A percentile compares a stretch with the other conserved stretches of the same genome.
Evolutionary conservation across 2,797 vertebrate genomes (phyloP).

Genomic region (Schizopygopsis malacanthus): DNA sequence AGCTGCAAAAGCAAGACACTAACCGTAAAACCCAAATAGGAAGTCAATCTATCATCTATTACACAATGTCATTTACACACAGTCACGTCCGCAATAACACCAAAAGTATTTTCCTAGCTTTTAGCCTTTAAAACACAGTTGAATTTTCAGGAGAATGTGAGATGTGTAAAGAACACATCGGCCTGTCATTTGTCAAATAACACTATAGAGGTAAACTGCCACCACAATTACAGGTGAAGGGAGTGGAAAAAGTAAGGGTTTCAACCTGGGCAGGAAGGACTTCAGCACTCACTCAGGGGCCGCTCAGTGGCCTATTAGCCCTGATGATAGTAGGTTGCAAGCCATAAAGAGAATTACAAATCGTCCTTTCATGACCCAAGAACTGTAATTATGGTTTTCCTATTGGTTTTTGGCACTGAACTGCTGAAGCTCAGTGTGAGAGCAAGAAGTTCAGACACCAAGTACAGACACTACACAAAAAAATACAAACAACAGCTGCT

Average conservation of each 20-base stretch:
- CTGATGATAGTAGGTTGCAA: conserved; percentile 71
- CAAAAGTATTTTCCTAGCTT: conserved; percentile 32
- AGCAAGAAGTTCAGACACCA: conserved; percentile 67
- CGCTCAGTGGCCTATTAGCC: conserved; percentile 74
- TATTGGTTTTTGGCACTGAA: conserved; percentile 71
- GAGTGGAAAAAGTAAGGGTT: conserved; percentile 73
- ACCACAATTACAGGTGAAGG: conserved; percentile 67
- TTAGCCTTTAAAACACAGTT: conserved; percentile 46
- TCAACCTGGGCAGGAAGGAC: conserved; percentile 73
- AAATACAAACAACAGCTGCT: conserved; percentile 77
- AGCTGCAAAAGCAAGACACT: conserved; percentile 53
- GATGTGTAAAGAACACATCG: conserved; percentile 46
- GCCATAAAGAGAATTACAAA: conserved; percentile 72
- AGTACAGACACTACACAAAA: conserved; percentile 64
- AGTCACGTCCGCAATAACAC: no score
- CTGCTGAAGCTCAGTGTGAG: conserved; percentile 68
- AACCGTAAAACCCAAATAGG: conserved; percentile 29
- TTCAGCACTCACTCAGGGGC: conserved; percentile 70
- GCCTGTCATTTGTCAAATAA: conserved; percentile 75
- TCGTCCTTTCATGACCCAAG: conserved; percentile 68
- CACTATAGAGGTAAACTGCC: conserved; percentile 64
- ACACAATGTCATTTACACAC: no score
- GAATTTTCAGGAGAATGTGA: conserved; percentile 40
- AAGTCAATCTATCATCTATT: conserved; percentile 28
- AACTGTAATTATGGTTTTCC: conserved; percentile 76